phyloP scores from a whole-genome alignment of 2,888 invertebrate species.

The Anoncus sp. region DNA sequence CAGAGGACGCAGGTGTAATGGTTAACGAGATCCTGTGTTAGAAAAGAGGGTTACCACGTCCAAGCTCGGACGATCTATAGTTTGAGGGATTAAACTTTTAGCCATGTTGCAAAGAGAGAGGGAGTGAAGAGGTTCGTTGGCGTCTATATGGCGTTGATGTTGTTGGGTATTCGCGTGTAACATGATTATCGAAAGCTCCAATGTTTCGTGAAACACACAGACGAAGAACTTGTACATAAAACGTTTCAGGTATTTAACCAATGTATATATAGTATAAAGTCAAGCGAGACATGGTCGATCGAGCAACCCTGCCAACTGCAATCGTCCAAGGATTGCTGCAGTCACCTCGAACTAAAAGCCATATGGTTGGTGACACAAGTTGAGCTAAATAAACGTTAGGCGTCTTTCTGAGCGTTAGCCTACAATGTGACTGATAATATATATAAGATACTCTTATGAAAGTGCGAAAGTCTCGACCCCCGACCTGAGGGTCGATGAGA shows the following conservation, averaged over 20 bases:
- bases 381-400: constrained; percentile 72
- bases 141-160: constrained; percentile 20
- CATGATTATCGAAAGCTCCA: constrained; percentile 43
- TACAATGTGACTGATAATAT: constrained; percentile 54
- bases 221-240: not conserved
- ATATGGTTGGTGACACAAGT: constrained; percentile 37
- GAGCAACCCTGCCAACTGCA: constrained; percentile 18
- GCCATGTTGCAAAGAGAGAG: constrained; percentile 19
- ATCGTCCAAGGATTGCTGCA: too few species aligned
- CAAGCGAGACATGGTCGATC: too few species aligned
- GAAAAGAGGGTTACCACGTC: not conserved
- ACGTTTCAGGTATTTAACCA: too few species aligned
- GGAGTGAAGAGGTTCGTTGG: not conserved
- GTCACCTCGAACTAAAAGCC: constrained; percentile 28
- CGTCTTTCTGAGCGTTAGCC: constrained; percentile 65
- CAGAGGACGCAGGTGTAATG: constrained; percentile 19
- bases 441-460: constrained; percentile 12
- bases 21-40: constrained; percentile 25
- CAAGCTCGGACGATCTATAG: constrained; percentile 14
- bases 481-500: constrained; percentile 9
- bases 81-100: constrained; percentile 45
- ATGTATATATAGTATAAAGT: too few species aligned
- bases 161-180: constrained; percentile 45
- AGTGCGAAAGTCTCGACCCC: constrained; percentile 12
- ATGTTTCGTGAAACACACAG: constrained; percentile 37